Evolutionary conservation across 2,113 vertebrate species (phyloP).

Genomic region (Protobothrops flavoviridis): DNA sequence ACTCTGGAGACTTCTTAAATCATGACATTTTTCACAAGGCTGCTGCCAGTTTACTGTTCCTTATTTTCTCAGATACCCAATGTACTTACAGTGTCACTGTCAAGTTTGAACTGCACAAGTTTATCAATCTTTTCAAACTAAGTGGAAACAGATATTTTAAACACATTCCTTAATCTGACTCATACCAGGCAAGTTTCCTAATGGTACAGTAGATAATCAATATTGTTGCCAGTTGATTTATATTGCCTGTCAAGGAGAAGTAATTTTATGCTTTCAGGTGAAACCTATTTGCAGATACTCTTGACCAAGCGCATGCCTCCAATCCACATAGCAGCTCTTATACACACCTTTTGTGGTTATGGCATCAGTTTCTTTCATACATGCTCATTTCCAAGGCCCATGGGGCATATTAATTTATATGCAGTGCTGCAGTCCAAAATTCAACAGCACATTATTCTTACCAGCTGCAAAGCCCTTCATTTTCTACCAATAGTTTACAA

Average conservation of each 20-base stretch:
- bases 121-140: constrained; percentile 12
- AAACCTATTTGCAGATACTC: constrained; percentile 33
- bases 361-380: constrained; percentile 35
- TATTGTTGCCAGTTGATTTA: constrained; percentile 22
- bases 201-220: neutral
- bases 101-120: neutral
- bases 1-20: neutral
- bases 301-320: constrained; percentile 9
- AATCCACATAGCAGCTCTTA: constrained; percentile 25
- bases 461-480: constrained; percentile 28
- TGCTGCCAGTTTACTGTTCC: constrained; percentile 1
- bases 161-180: constrained; percentile 11
- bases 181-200: constrained; percentile 25
- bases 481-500: neutral
- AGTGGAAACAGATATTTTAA: constrained; percentile 10
- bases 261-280: constrained; percentile 10
- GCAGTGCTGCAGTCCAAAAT: constrained; percentile 10
- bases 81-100: neutral
- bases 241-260: constrained; percentile 28
- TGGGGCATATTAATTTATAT: constrained; percentile 28
- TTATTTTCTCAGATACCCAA: neutral
- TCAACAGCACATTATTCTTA: constrained; percentile 20
- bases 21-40: neutral
- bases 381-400: constrained; percentile 23
- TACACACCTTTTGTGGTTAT: constrained; percentile 8